A percentile compares a stretch with the other conserved stretches of the same genome.
Conservation (phyloP, 2,797 vertebrate genomes). For the Helicolenus hilgendorfi region DNA sequence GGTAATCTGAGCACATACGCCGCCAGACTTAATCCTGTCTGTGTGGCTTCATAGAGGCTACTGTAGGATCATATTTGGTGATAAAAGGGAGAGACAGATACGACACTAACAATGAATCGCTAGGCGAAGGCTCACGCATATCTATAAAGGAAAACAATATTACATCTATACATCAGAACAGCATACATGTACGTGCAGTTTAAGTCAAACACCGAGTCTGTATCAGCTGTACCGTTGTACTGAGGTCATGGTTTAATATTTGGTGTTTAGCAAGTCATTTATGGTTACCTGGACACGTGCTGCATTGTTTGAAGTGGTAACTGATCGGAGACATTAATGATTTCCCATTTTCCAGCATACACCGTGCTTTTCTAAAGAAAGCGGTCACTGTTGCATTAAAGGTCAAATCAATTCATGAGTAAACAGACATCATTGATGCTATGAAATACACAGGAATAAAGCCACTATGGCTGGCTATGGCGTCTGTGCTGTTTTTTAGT, state of each 20-base stretch:
- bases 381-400: not conserved
- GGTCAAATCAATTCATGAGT: not conserved
- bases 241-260: not conserved
- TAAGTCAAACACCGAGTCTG: not conserved
- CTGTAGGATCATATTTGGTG: constrained; percentile 33
- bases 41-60: constrained; percentile 33
- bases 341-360: not conserved
- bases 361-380: not conserved
- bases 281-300: not conserved
- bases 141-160: not conserved
- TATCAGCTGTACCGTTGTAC: not conserved
- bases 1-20: constrained; percentile 73
- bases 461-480: not conserved
- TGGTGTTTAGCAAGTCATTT: not conserved
- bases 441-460: not conserved
- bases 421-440: not conserved
- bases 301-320: not conserved
- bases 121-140: not conserved
- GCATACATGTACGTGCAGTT: not conserved
- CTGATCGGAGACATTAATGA: not conserved
- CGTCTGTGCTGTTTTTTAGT: not conserved
- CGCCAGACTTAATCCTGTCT: constrained; percentile 70
- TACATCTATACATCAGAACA: not conserved
- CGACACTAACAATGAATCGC: constrained; percentile 7
- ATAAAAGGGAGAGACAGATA: constrained; percentile 51